Conservation (phyloP, 2,888 invertebrate species). For the Sesia bembeciformis region DNA sequence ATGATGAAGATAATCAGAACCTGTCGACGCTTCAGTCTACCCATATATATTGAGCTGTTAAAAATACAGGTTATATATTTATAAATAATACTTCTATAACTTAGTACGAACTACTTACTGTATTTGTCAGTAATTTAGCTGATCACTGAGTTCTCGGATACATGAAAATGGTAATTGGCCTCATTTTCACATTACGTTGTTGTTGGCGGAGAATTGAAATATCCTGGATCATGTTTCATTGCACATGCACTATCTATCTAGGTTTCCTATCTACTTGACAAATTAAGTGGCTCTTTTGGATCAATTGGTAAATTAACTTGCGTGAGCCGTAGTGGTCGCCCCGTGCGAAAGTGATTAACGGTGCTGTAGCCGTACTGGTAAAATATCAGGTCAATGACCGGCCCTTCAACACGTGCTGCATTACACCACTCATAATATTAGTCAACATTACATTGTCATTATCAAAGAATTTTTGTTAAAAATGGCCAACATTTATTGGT, state of each 20-base stretch:
- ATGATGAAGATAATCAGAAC: conserved; percentile 54
- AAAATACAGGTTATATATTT: no score
- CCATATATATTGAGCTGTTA: no score
- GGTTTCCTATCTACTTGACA: neutral
- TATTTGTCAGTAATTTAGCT: no score
- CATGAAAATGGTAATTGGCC: neutral
- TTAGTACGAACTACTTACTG: no score
- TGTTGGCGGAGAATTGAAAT: neutral
- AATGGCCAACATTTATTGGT: conserved; percentile 10
- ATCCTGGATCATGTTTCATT: neutral
- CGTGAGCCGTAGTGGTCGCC: conserved; percentile 26
- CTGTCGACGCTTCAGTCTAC: conserved; percentile 10
- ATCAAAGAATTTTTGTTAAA: neutral
- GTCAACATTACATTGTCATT: no score
- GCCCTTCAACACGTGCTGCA: conserved; percentile 45
- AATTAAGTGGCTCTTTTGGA: neutral
- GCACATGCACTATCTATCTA: neutral
- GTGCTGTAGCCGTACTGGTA: conserved; percentile 20
- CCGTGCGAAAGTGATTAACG: conserved; percentile 57
- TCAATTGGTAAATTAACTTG: conserved; percentile 14
- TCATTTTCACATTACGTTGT: neutral
- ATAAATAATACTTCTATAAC: no score
- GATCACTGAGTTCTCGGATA: neutral
- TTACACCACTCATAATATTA: neutral
- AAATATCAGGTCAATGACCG: conserved; percentile 54